Percentiles rank a stretch among this genome's conserved stretches.
Conservation (phyloP, 2,113 vertebrate genomes). For the Paradoxurus hermaphroditus region DNA sequence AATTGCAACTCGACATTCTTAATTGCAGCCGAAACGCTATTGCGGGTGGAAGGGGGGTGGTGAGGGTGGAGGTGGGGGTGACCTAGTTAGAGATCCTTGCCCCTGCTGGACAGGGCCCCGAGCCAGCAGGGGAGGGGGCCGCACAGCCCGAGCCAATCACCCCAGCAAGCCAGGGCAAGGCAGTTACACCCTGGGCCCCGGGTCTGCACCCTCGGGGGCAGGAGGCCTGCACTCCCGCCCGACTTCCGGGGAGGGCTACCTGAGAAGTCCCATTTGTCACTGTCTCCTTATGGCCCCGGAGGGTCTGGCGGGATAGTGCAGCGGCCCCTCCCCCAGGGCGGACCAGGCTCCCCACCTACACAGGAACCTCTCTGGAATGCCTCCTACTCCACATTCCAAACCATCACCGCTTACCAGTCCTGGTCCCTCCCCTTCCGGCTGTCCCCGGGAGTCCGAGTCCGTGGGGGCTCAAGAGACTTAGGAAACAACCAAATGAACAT, state of each 20-base stretch:
- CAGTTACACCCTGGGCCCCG: neutral
- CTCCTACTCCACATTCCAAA: neutral
- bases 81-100: constrained; percentile 48
- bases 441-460: neutral
- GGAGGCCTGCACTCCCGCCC: neutral
- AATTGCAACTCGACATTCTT: constrained; percentile 75
- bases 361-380: neutral
- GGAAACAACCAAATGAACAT: neutral
- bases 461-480: neutral
- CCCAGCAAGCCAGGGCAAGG: neutral
- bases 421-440: neutral
- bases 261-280: constrained; percentile 20
- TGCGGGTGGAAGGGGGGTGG: neutral
- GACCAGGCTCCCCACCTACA: neutral
- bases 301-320: neutral
- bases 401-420: neutral
- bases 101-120: neutral
- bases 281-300: constrained; percentile 22
- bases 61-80: constrained; percentile 7
- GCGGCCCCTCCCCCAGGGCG: neutral
- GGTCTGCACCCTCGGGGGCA: neutral
- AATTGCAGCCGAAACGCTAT: constrained; percentile 67
- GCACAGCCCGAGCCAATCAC: neutral
- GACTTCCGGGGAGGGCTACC: neutral
- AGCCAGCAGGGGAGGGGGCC: neutral